Base-by-base conservation (phyloP, 2,113 vertebrate species). In the Furnarius figulus region DNA sequence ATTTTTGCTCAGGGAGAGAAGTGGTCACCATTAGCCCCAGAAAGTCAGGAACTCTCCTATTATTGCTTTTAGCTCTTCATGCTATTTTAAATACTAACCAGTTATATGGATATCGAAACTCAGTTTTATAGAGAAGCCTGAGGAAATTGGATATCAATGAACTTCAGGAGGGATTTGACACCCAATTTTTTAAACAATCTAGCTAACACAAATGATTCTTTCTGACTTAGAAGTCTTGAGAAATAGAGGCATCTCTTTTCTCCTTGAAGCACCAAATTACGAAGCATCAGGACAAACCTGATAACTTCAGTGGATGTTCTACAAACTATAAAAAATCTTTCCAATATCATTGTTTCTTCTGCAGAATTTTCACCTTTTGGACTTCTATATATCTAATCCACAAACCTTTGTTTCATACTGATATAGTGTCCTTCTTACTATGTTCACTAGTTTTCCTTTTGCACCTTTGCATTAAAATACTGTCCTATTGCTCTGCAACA, bases 161-260 rank as follows among this genome's bases (percentile, higher is more conserved):
- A 71, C 17, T 62, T 81, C 37, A 53, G 70, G 28, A 52, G 14
- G 23, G 25, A 76, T 62, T 72, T 76, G 33, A 23, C 0, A 4
- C 7, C 18, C 2, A 25, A 6, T 24, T 46, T 1, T 46, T 1
- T 5, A 49, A 1, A 12, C 61, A 37, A 25, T 13, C 23, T 50
- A 55, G 31, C 28, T 39, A 62, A 85, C 67, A 46, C 15, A 8
- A 46, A 39, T 5, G 1, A 31, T 9, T 39, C 40, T 62, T 50
- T 72, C 33, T 50, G 28, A 76, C 35, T 86, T 10, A 8, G 18
- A 61, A 35, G 10, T 52, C 22, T 62, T 35, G 33, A 66, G 40
- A 66, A 90, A 65, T 8, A 77, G 16, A 77, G 14, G 14, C 11
- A 77, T 74, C 23, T 70, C 35, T 65, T 68, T 73, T 66, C 30